phyloP scores from a whole-genome alignment of 2,113 vertebrate genomes.

The Cheirogaleus medius region DNA sequence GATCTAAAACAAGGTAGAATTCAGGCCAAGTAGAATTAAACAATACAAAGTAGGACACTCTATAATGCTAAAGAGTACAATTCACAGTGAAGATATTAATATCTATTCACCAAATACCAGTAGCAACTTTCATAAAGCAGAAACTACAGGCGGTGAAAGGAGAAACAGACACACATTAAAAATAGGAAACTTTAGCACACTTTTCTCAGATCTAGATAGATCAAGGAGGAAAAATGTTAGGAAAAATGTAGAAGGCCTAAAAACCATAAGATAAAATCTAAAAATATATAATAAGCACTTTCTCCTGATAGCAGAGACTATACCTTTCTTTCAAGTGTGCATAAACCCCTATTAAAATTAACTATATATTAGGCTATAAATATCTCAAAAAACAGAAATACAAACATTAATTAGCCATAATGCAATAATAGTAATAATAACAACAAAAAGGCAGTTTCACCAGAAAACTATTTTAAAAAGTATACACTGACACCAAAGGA shows the following conservation, averaged over 20 bases:
- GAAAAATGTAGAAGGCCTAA: slow-evolving; percentile 38
- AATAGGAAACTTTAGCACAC: slow-evolving; percentile 56
- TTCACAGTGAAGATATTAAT: slow-evolving; percentile 74
- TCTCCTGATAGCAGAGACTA: background rate
- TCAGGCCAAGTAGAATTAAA: slow-evolving; percentile 68
- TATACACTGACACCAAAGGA: background rate
- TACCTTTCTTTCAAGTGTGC: background rate
- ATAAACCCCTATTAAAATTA: background rate
- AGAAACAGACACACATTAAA: slow-evolving; percentile 65
- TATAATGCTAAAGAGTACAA: slow-evolving; percentile 59
- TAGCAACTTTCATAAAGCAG: slow-evolving; percentile 61
- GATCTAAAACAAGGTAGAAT: slow-evolving; percentile 76
- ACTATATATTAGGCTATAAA: background rate
- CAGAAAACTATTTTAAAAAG: background rate
- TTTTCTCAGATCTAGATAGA: slow-evolving; percentile 50
- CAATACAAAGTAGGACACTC: slow-evolving; percentile 73
- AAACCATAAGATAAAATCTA: background rate
- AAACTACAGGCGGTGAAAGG: slow-evolving; percentile 54
- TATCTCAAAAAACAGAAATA: background rate
- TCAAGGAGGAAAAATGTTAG: slow-evolving; percentile 51
- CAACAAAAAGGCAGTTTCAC: background rate
- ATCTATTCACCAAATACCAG: slow-evolving; percentile 68
- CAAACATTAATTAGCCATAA: background rate
- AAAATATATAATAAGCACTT: slow-evolving; percentile 34
- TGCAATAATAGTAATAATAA: background rate